A percentile compares a stretch with the other conserved stretches of the same genome.
Conservation (phyloP, 2,113 vertebrate genomes). For the Emydocephalus ijimae region DNA sequence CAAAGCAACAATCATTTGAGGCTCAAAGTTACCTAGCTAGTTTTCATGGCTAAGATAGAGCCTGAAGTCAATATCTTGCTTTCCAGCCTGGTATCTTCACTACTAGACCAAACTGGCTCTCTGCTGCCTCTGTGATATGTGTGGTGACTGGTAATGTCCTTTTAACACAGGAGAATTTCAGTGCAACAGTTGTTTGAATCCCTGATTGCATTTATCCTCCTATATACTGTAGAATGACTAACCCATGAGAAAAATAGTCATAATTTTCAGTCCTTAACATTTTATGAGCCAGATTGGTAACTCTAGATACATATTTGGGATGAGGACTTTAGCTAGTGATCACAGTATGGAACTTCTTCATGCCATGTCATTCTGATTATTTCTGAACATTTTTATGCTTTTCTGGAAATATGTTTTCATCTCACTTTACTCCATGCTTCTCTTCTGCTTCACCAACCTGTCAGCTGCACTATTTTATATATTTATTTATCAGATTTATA, state of each 20-base stretch:
- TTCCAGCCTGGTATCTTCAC: not conserved
- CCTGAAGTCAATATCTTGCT: not conserved
- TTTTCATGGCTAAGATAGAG: not conserved
- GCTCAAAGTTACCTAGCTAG: not conserved
- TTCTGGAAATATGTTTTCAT: not conserved
- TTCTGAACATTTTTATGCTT: not conserved
- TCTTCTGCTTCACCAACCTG: not conserved
- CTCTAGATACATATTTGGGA: not conserved
- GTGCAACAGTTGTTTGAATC: not conserved
- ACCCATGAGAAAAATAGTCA: not conserved
- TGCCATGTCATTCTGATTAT: not conserved
- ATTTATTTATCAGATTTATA: not conserved
- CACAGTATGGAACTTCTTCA: not conserved
- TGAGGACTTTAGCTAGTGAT: not conserved
- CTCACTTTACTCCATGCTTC: not conserved
- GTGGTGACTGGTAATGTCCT: not conserved
- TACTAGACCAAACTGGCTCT: not conserved
- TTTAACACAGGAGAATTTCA: not conserved
- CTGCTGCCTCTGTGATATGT: not conserved
- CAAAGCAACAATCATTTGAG: not conserved
- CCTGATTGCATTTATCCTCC: not conserved
- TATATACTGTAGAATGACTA: not conserved
- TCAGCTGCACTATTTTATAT: not conserved
- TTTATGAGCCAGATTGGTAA: not conserved
- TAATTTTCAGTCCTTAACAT: not conserved